phyloP scores from a whole-genome alignment of 1,140 invertebrate genomes.

The Eufriesea mexicana region DNA sequence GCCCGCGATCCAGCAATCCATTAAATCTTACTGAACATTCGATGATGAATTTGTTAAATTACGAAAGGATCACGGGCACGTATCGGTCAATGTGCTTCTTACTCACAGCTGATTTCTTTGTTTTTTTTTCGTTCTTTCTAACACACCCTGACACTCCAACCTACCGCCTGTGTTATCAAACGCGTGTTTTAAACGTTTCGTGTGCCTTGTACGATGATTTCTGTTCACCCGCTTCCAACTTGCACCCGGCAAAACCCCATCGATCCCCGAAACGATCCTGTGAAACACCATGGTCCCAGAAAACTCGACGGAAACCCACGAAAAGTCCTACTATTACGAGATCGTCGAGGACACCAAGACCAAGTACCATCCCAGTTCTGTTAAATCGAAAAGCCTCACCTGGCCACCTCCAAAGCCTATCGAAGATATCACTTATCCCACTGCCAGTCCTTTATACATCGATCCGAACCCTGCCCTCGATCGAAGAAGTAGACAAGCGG shows the following conservation, averaged over 20 bases:
- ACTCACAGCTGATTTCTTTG: constrained; percentile 77
- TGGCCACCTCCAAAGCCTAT: constrained; percentile 78
- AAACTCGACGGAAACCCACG: constrained; percentile 49
- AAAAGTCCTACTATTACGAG: constrained; percentile 70
- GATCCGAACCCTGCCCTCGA: constrained; percentile 77
- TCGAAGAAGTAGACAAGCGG: constrained; percentile 60
- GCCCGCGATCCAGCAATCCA: constrained; percentile 58
- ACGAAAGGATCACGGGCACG: constrained; percentile 61
- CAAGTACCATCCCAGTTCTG: constrained; percentile 60
- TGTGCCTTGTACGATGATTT: constrained; percentile 35
- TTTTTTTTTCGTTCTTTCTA: constrained; percentile 77
- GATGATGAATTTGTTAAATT: background rate
- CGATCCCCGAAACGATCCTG: background rate
- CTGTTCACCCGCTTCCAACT: background rate
- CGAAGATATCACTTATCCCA: constrained; percentile 80
- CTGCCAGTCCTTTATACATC: constrained; percentile 80
- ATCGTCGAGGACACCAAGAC: constrained; percentile 55
- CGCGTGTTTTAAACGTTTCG: constrained; percentile 30
- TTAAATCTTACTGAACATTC: too few relatives aligned
- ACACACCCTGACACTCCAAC: constrained; percentile 66
- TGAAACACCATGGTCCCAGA: constrained; percentile 31
- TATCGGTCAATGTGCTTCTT: constrained; percentile 75
- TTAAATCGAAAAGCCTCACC: constrained; percentile 68
- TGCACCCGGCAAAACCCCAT: background rate
- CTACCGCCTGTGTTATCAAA: constrained; percentile 24